Evolutionary conservation across 1,140 invertebrate genomes (phyloP).

Genomic region (Drosophila melanica): DNA sequence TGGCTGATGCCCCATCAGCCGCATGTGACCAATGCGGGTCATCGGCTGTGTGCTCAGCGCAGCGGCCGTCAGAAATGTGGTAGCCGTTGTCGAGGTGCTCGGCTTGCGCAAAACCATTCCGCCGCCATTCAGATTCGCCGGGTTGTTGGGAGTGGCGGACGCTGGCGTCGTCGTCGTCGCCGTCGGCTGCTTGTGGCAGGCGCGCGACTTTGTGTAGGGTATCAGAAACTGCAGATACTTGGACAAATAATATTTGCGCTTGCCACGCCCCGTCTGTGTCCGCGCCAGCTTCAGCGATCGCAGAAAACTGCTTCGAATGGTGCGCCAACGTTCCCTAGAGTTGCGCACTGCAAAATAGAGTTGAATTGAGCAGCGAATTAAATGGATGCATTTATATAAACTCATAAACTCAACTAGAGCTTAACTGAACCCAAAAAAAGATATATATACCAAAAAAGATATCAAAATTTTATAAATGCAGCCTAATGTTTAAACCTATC

Average conservation of each 20-base stretch:
- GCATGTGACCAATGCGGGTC: conserved; percentile 52
- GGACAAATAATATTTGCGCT: conserved; percentile 79
- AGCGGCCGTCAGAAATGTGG: conserved; percentile 10
- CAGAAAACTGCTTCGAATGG: conserved; percentile 77
- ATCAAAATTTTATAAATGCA: no score
- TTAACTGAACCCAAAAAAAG: no score
- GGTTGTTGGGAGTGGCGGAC: not conserved
- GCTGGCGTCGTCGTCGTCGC: not conserved
- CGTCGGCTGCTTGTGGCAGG: conserved; percentile 45
- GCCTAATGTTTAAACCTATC: no score
- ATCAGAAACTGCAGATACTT: conserved; percentile 80
- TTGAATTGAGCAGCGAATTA: not conserved
- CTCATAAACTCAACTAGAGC: not conserved
- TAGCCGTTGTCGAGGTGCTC: conserved; percentile 20
- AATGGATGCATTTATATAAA: not conserved
- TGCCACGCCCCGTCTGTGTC: conserved; percentile 75
- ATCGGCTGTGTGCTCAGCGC: conserved; percentile 29
- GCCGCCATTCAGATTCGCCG: not conserved
- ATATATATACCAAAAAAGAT: no score
- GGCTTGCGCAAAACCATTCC: conserved; percentile 64
- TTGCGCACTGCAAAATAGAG: conserved; percentile 63
- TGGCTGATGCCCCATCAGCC: conserved; percentile 26
- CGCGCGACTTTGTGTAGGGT: conserved; percentile 75
- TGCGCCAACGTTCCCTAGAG: conserved; percentile 77
- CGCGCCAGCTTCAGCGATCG: conserved; percentile 75